Percentiles rank a stretch among this genome's conserved stretches.
Evolutionary conservation across 2,888 invertebrate genomes (phyloP).

Genomic region (Litoditis marina): DNA sequence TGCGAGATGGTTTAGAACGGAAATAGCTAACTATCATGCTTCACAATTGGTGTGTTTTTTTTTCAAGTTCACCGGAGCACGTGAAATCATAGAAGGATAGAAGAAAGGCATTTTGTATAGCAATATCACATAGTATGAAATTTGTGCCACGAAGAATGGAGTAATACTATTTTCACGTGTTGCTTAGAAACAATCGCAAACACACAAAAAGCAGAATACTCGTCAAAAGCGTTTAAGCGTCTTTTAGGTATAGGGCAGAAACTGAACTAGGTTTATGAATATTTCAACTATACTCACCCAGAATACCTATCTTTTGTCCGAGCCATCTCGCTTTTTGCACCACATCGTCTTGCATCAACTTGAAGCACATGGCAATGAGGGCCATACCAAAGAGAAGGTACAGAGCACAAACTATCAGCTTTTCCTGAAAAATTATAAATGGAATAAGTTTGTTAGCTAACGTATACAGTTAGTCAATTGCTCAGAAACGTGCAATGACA

Average conservation of each 20-base stretch:
- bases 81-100: no score
- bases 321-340: slow-evolving; percentile 62
- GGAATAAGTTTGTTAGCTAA: background rate
- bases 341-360: slow-evolving; percentile 60
- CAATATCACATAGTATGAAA: no score
- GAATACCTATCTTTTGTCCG: slow-evolving; percentile 61
- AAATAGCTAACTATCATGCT: no score
- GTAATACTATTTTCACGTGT: no score
- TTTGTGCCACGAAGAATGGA: no score
- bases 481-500: no score
- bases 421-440: slow-evolving; percentile 36
- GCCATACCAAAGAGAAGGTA: slow-evolving; percentile 72
- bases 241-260: background rate
- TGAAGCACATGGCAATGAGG: slow-evolving; percentile 70
- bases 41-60: no score
- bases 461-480: no score
- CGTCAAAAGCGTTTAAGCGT: background rate
- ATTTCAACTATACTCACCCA: slow-evolving; percentile 44
- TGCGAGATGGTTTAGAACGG: no score
- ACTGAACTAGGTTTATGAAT: background rate
- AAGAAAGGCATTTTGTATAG: no score
- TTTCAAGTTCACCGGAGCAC: no score
- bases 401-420: slow-evolving; percentile 60
- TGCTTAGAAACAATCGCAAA: background rate
- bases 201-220: background rate